Conservation (phyloP, 2,113 vertebrate genomes). For the Amblyornis subalaris region DNA sequence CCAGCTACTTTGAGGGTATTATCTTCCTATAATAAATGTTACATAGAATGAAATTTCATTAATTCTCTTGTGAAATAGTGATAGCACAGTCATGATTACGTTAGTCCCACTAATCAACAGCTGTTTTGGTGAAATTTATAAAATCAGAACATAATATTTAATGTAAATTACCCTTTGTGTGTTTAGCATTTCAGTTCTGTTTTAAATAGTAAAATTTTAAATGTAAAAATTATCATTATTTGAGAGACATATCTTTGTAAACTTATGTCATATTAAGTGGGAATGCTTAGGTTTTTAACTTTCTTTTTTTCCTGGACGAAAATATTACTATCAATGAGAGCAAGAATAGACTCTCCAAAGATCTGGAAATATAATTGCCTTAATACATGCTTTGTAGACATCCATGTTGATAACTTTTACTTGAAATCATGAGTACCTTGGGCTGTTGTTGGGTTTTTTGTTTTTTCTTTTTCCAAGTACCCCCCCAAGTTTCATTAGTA, state of each 20-base stretch:
- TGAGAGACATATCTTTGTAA: background rate
- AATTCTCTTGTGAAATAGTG: background rate
- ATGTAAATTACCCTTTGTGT: background rate
- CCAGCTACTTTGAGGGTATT: background rate
- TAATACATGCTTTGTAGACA: background rate
- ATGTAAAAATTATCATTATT: background rate
- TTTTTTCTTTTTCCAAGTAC: background rate
- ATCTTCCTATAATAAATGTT: background rate
- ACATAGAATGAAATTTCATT: background rate
- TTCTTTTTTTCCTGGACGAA: background rate
- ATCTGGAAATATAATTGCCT: background rate
- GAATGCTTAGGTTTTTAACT: rapidly evolving
- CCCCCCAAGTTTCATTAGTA: background rate
- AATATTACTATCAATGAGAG: background rate
- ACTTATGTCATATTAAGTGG: background rate
- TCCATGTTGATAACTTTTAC: background rate
- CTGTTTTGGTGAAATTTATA: background rate
- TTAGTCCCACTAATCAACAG: background rate
- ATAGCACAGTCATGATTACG: background rate
- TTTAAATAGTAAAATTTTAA: background rate
- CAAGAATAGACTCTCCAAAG: background rate
- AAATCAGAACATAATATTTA: background rate
- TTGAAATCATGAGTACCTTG: background rate
- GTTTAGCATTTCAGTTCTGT: background rate
- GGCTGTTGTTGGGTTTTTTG: rapidly evolving